These are phyloP conservation scores for Lepus oiostolus DNA, from an alignment of 2,797 vertebrate genomes.

Conservation along the genomic window DNA sequence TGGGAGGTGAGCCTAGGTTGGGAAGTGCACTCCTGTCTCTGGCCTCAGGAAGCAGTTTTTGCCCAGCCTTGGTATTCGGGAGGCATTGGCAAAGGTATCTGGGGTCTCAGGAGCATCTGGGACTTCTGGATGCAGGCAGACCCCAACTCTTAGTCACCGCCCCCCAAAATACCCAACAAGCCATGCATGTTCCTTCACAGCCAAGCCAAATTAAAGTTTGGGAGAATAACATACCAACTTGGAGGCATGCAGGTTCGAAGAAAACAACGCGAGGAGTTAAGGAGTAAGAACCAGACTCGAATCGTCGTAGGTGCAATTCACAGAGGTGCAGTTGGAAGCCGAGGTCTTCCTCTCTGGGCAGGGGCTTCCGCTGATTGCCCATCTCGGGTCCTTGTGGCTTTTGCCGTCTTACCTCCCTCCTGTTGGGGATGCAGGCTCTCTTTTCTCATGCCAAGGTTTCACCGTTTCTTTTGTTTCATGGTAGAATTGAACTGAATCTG, in stretches of 20 bases:
- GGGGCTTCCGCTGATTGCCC: background rate
- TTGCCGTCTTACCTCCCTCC: background rate
- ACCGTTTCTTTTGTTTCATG: background rate
- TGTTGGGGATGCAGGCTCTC: rapidly evolving
- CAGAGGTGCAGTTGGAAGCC: rapidly evolving
- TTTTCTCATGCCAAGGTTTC: background rate
- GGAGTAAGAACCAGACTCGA: background rate
- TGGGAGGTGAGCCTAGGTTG: rapidly evolving
- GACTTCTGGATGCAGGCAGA: background rate
- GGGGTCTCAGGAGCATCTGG: background rate
- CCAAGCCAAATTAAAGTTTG: background rate
- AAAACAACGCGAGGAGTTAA: background rate
- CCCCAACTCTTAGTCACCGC: no score
- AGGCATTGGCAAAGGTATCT: background rate
- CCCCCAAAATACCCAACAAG: background rate
- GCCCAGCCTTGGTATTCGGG: background rate
- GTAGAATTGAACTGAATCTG: background rate
- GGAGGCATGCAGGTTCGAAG: rapidly evolving
- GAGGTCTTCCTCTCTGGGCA: no score
- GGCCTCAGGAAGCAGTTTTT: background rate
- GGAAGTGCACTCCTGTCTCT: background rate
- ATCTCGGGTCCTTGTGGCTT: no score
- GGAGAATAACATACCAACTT: rapidly evolving
- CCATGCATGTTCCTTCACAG: background rate
- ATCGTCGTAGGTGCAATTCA: background rate